Evolutionary conservation across 2,113 vertebrate species (phyloP).

Genomic region (Thalassoma bifasciatum): DNA sequence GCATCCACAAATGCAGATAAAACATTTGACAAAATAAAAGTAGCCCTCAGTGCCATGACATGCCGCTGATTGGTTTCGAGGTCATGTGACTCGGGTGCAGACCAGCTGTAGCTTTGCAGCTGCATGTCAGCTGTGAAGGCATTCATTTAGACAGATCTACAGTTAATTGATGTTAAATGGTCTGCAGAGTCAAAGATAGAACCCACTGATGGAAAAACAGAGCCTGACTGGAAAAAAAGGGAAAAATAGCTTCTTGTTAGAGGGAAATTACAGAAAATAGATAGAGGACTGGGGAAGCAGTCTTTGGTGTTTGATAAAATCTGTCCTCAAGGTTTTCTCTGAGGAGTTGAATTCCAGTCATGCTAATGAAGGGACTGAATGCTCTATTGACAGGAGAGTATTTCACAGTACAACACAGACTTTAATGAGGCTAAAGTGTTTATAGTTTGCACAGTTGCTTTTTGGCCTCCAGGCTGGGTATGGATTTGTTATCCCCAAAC

Average conservation of each 20-base stretch:
- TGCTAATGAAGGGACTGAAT: background rate
- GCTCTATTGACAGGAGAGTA: background rate
- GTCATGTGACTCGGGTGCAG: constrained; percentile 20
- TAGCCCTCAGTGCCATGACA: constrained; percentile 4
- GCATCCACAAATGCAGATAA: too few species aligned
- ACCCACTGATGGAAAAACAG: constrained; percentile 10
- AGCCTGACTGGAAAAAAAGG: background rate
- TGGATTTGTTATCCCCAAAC: background rate
- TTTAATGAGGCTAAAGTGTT: background rate
- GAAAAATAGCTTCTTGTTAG: background rate
- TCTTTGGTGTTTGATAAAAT: constrained; percentile 14
- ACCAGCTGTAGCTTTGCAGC: constrained; percentile 25
- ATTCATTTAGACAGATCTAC: constrained; percentile 30
- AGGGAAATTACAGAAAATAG: constrained; percentile 7
- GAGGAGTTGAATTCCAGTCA: background rate
- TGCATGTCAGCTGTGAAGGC: constrained; percentile 32
- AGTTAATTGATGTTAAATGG: constrained; percentile 32
- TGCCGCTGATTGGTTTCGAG: background rate
- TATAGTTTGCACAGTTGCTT: background rate
- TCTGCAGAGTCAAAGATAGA: constrained; percentile 13
- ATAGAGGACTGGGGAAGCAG: background rate
- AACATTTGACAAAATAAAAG: background rate
- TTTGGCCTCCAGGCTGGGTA: background rate
- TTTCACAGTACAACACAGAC: constrained; percentile 9
- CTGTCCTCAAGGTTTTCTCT: background rate